Percentiles rank a stretch among this genome's conserved stretches.
phyloP scores from a whole-genome alignment of 2,888 invertebrate species.

The Drosophila lacicola region DNA sequence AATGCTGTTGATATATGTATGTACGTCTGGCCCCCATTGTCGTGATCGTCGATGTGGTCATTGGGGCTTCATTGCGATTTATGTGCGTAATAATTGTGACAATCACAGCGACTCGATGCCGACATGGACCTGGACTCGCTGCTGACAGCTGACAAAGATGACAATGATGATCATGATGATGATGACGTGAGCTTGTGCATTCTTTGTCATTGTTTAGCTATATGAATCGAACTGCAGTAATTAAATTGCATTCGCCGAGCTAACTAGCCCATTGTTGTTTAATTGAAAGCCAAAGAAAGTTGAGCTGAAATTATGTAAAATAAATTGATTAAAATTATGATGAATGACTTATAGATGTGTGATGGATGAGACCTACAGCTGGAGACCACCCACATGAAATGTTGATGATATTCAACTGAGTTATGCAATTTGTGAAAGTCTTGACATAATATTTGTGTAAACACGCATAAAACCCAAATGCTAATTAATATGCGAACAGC shows the following conservation, averaged over 20 bases:
- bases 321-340: constrained; percentile 53
- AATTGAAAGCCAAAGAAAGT: constrained; percentile 29
- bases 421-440: constrained; percentile 48
- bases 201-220: constrained; percentile 41
- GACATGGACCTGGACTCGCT: constrained; percentile 4
- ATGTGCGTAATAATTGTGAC: constrained; percentile 82
- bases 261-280: constrained; percentile 3
- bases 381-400: constrained; percentile 43
- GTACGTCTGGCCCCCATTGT: constrained; percentile 5
- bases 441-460: constrained; percentile 13
- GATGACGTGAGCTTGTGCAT: constrained; percentile 38
- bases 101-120: constrained; percentile 55
- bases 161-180: constrained; percentile 7
- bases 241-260: constrained; percentile 55
- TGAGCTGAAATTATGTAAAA: constrained; percentile 42
- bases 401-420: constrained; percentile 1
- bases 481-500: constrained; percentile 9
- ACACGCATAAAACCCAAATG: constrained; percentile 5
- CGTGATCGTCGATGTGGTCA: constrained; percentile 43
- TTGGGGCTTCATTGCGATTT: constrained; percentile 73
- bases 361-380: constrained; percentile 26
- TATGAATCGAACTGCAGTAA: constrained; percentile 27
- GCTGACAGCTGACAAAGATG: constrained; percentile 37
- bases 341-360: constrained; percentile 34
- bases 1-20: constrained; percentile 40